Evolutionary conservation across 1,140 invertebrate genomes (phyloP).

Genomic region (Neuroterus valhalla): DNA sequence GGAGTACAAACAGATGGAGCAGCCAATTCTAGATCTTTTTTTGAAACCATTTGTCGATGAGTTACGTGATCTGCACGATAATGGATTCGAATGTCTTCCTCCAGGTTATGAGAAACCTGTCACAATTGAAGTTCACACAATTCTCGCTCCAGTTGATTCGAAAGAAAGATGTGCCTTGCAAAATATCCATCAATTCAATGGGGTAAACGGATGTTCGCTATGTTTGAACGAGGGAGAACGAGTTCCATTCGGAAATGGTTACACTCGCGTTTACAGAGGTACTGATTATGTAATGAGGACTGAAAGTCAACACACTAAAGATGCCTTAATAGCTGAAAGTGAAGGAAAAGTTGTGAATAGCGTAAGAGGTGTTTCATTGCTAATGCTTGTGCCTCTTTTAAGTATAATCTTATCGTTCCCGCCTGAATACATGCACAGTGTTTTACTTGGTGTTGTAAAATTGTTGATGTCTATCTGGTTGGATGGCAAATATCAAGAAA

Average conservation of each 20-base stretch:
- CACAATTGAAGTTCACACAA: slow-evolving; percentile 12
- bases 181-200: slow-evolving; percentile 25
- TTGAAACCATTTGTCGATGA: slow-evolving; percentile 32
- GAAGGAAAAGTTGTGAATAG: background rate
- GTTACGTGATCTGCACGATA: slow-evolving; percentile 1
- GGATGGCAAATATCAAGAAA: background rate
- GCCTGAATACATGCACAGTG: slow-evolving; percentile 21
- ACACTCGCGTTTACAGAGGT: background rate
- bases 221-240: background rate
- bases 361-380: slow-evolving; percentile 12
- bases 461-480: slow-evolving; percentile 6
- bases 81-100: background rate
- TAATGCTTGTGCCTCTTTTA: background rate
- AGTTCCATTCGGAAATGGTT: background rate
- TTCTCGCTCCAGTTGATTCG: slow-evolving; percentile 6
- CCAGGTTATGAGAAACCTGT: background rate
- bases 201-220: slow-evolving; percentile 3
- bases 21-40: slow-evolving; percentile 12
- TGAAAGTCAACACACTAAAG: background rate
- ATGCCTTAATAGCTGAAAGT: background rate
- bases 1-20: slow-evolving; percentile 12
- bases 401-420: background rate
- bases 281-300: background rate
- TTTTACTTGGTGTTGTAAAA: too few relatives aligned
- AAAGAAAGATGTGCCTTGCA: background rate